Evolutionary conservation across 92 coral and sea anemone species (phyloP), one percentile per base, ranked within the genome.

Genomic region (Actinernus sp.): DNA sequence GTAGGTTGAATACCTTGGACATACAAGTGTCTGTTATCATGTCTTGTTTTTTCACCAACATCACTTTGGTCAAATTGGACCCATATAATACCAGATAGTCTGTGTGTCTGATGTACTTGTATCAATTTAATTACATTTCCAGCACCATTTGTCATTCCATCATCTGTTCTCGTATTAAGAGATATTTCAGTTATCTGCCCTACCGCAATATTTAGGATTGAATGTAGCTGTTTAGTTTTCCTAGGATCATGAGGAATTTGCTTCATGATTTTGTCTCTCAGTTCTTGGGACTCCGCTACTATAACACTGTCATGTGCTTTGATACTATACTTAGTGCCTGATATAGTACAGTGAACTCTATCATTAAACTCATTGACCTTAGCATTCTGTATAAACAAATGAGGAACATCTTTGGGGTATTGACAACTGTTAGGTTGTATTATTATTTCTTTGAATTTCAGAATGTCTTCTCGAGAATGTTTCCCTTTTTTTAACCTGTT

Each of bases 401-500:
- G 75, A 34, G 72, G 61, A 37, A 18, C 82, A 43, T 71, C 25
- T 71, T 41, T 58, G 14, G 70, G 78, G 31, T 47, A 71, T 47
- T 52, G 28, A 50, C 37, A 26, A 56, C 21, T 45, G 46, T 46
- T 72, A 34, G 31, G 38, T 32, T 32, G 51, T 41, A 73, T 30
- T 47, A 49, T 28, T 30, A 49, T 27, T 61, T 83, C 61, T 60
- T 83, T 76, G 2, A 76, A 22, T 52, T 68, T 59, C 31, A 52
- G 4, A 31, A 66, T 83, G 36, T 76, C 85, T 48, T 75, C 25
- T 31, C 51, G 12, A 9, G 68, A 50, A 36, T 83, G 89, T 6
- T 55, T 74, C 9, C 89, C 84, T 47, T 76, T 80, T 83, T 80
- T 68, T 19, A 83, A 51, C 17, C 84, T 50, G 68, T 76, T 83